Base-by-base conservation (phyloP, 1,140 invertebrate species). In the Panonychus citri region DNA sequence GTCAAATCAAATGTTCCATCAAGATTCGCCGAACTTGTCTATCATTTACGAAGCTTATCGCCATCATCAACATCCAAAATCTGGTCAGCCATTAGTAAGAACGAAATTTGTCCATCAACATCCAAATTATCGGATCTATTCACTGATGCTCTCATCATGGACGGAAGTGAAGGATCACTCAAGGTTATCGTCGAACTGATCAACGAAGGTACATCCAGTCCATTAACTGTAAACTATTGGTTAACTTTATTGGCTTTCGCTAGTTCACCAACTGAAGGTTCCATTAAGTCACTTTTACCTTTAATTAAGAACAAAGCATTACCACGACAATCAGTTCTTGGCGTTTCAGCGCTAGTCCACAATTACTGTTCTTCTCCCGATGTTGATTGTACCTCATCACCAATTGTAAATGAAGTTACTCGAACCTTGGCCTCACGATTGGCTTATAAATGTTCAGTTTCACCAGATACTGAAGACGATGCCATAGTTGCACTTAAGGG, bases 81-180 rank as follows among this genome's bases (percentile, higher is more conserved):
- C 5, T 51, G 30, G 3, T 21, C 24, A 28, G 24, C 39, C 7
- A 30, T 59, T 24, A 24, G 51, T 27, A 17, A 15, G 8, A 48
- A 48, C 4, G 43, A 55, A 30, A 17, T 59, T n/a, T 55, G 53
- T 24, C 27, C 43, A 7, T 56, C 53, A 1, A 17, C 3, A 27
- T 5, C 30, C 30, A 56, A 59, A 53, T 19, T 59, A 8, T 3
- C 21, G 19, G 58, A 59, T 30, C 7, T 59, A 2, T 56, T 57
- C 21, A 37, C 26, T 3, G 58, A 59, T 56, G 58, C 54, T 13
- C 40, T 53, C 10, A 24, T 39, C 21, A 26, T 59, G 53, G 30
- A 55, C 26, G 54, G 42, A 26, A 56, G 15, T 28, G 43, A 57
- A 25, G 42, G 43, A 17, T 51, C 58, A n/a, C 19, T 52, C 8